Conservation (phyloP, 2,888 invertebrate species). For the Eurois occulta region DNA sequence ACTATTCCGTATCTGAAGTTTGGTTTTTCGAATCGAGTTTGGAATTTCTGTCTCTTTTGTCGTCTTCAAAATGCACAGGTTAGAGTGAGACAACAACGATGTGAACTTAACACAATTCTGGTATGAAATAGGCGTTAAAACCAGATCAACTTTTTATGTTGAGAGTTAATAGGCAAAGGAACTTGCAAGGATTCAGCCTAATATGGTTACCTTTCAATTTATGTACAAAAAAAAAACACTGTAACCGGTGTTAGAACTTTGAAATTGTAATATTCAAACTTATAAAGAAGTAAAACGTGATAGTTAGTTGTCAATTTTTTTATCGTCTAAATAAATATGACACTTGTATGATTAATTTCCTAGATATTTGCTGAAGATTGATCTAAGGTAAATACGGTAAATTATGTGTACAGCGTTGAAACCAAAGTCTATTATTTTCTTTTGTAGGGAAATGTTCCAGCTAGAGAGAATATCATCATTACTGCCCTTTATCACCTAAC, state of each 20-base stretch:
- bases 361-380: too few species aligned
- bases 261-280: not conserved
- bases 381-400: too few species aligned
- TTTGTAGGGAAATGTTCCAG: too few species aligned
- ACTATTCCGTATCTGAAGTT: constrained; percentile 48
- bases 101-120: not conserved
- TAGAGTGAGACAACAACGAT: constrained; percentile 40
- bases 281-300: too few species aligned
- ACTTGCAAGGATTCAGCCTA: constrained; percentile 31
- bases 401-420: too few species aligned
- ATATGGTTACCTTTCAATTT: not conserved
- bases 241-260: not conserved
- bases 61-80: fast-evolving
- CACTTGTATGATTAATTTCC: too few species aligned
- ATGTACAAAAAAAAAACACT: not conserved
- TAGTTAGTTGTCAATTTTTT: too few species aligned
- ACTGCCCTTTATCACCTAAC: too few species aligned
- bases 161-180: constrained; percentile 42
- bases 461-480: too few species aligned
- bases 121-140: constrained; percentile 45
- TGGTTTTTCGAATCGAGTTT: constrained; percentile 33
- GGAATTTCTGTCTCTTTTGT: not conserved
- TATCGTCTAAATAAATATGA: too few species aligned
- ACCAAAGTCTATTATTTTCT: too few species aligned
- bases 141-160: constrained; percentile 50